Base-by-base conservation (phyloP, 2,797 vertebrate species). In the Kryptopterus vitreolus region DNA sequence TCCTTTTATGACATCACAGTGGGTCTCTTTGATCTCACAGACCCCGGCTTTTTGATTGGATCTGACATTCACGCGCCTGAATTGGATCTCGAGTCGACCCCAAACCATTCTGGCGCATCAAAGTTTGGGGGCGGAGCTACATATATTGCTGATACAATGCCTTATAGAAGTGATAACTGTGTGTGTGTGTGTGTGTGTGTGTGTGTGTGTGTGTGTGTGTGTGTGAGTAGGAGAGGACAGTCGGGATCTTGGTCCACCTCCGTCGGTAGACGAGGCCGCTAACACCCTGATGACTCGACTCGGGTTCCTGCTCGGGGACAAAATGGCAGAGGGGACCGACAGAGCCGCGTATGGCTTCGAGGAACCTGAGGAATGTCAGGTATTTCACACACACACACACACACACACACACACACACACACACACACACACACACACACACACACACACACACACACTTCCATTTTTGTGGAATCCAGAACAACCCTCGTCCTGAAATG, bases 271-370 rank as follows among this genome's bases (percentile, higher is more conserved):
- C 88, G 96, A 98, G 91, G 96, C 97, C 58, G 96, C 97, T 46
- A 97, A 97, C 43, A 97, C 96, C 89, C 94, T 99, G 92, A 99
- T 98, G 96, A 98, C 97, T 86, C 94, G 96, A 77, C 93, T 99
- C 89, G 96, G 96, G 90, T 98, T 99, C 92, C 94, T 98, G 80
- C 93, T 98, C 0, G 97, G 97, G 88, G 97, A 98, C 80, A 98
- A 97, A 92, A 91, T 94, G 81, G 83, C 90, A 0, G 91, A 95
- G 83, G 94, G 93, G 82, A 94, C 96, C 79, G 88, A 93, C n/a
- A 92, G 91, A 31, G 91, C 94, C 18, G 90, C 94, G 66, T 96
- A 95, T 90, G 90, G 83, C 88, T 95, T 95, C 93, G 95, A 95
- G 62, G 92, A 89, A 74, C 95, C 95, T 84, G 95, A 96, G 6